Evolutionary conservation across 2,888 invertebrate genomes (phyloP), one percentile per base, ranked within the genome.

Genomic region (Atethmia centrago): DNA sequence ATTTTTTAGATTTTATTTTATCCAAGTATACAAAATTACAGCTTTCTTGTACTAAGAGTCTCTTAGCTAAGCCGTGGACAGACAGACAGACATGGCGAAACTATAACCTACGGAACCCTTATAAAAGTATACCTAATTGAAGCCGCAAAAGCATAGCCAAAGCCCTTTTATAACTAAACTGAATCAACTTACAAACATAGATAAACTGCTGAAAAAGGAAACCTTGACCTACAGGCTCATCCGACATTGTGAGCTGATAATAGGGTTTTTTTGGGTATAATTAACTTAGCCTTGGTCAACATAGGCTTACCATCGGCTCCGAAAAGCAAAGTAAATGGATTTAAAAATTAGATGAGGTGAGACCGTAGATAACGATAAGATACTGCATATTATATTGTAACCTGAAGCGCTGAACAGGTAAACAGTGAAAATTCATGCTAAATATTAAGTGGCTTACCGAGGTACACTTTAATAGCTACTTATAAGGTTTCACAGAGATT

Each of bases 401-500:
- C 56, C 42, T 55, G 28, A 64, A 68, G 28, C 51, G 42, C 28
- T 65, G 59, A 31, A 21, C 45, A 68, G 45, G 77, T 49, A 81
- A 61, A 81, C 70, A 59, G 62, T 36, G 63, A 55, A 61, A 64
- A 67, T 76, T 68, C 45, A 71, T 56, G 40, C 70, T 45, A 74
- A 58, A 69, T 82, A 71, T 68, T 61, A 80, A 74, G 62, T 70
- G 71, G 36, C 47, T 71, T 62, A 66, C 74, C 62, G 14, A 47
- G 40, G 51, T 63, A 71, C 56, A 56, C 31, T 62, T 74, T 77
- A 63, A 73, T 80, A 61, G 56, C 61, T 61, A 72, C 64, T 66
- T 77, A 65, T n/a, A 69, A 74, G 49, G 62, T 56, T 79, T 63
- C 68, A 68, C 74, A 70, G 51, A 80, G 62, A 74, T 85, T 79